Conservation (phyloP, 1,140 invertebrate genomes). For the Drosophila elegans region DNA sequence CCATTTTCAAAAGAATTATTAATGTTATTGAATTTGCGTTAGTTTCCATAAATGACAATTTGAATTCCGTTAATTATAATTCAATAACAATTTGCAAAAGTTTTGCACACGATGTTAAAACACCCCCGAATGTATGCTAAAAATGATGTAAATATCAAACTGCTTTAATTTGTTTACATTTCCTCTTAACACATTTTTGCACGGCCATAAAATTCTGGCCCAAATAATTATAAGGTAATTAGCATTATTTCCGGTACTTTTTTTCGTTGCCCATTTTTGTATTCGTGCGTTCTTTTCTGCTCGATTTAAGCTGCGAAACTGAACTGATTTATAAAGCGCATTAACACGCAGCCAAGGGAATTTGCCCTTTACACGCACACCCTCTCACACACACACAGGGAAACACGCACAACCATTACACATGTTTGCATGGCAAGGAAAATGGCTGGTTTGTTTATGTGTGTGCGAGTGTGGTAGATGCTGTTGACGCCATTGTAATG, state of each 20-base stretch:
- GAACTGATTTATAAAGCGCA: slow-evolving; percentile 77
- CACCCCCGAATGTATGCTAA: not conserved
- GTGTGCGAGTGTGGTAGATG: slow-evolving; percentile 32
- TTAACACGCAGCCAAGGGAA: slow-evolving; percentile 54
- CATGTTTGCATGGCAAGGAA: slow-evolving; percentile 53
- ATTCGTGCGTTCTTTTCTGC: slow-evolving; percentile 19
- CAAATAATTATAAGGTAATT: slow-evolving; percentile 76
- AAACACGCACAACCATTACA: slow-evolving; percentile 57
- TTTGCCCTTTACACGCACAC: slow-evolving; percentile 29
- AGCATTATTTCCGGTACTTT: slow-evolving; percentile 47
- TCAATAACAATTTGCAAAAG: not conserved
- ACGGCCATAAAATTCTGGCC: slow-evolving; percentile 15
- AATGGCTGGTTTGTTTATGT: slow-evolving; percentile 20
- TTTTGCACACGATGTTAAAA: not conserved
- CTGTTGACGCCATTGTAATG: slow-evolving; percentile 80
- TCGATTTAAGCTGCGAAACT: slow-evolving; percentile 35
- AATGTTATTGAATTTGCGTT: not conserved
- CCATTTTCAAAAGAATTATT: not conserved
- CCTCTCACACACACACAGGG: slow-evolving; percentile 11
- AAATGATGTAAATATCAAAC: slow-evolving; percentile 6
- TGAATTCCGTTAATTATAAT: not conserved
- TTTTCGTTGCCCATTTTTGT: slow-evolving; percentile 21
- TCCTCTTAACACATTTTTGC: slow-evolving; percentile 12
- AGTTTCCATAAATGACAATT: not conserved
- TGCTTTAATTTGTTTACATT: slow-evolving; percentile 28